Base-by-base conservation (phyloP, 2,888 invertebrate genomes). In the Amaurobius ferox region DNA sequence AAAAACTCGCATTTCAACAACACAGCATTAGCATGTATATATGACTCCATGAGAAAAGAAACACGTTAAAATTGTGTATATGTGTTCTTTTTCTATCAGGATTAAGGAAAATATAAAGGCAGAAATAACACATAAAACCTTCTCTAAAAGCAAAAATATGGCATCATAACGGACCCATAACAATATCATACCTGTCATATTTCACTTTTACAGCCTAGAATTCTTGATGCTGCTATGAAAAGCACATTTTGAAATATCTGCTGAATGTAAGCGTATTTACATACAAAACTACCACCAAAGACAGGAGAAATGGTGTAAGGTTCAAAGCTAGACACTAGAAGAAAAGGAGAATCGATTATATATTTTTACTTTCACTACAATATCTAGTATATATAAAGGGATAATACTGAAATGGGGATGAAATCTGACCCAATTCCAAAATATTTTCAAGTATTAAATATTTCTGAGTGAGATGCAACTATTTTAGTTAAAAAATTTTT, bases 121-220 rank as follows among this genome's bases (percentile, higher is more conserved):
- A 67, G 30, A 23, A 55, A 61, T 28, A 80, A 73, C 66, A 73
- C 40, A 66, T 73, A 67, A 73, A 73, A 66, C 74, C 44, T 67
- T 39, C 61, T 67, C 62, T 74, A 80, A 73, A 74, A 80, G 80
- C 61, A 80, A 80, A 80, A 74, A 80, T 80, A 74, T 79, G 67
- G 80, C 80, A 68, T 67, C 74, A 74, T 80, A 80, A 80, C 80
- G 80, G 73, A 68, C 30, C 67, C 61, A 74, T 80, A 80, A 80
- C 73, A 80, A 80, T 80, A 80, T 80, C 80, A 68, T 80, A 74
- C 80, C 73, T 80, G 55, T 73, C 74, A 80, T 80, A 80, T 80
- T 80, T 80, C 80, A 80, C 80, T 80, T 80, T 80, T 74, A 80
- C 73, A 74, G 62, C 80, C 67, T 74, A 61, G 74, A 61, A 80